Percentiles rank a stretch among this genome's conserved stretches.
Evolutionary conservation across 2,113 vertebrate genomes (phyloP).

Genomic region (Uria aalge): DNA sequence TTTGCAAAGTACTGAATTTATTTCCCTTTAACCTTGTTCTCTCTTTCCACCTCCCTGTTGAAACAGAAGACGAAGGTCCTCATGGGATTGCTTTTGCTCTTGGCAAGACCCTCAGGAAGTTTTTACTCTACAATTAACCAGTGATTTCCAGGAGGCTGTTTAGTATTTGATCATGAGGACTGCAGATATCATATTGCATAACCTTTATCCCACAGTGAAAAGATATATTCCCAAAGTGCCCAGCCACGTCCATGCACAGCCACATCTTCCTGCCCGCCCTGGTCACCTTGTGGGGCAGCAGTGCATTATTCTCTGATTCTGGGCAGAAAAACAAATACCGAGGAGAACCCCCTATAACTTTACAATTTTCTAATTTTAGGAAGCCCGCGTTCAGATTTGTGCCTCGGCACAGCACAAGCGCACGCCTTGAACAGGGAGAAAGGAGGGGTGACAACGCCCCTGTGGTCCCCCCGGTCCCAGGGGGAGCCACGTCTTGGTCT

Average conservation of each 20-base stretch:
- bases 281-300: accelerated
- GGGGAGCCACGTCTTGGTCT: background rate
- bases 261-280: background rate
- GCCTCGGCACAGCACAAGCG: background rate
- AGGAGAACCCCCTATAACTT: background rate
- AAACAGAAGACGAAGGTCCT: background rate
- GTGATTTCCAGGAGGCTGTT: background rate
- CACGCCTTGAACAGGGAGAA: background rate
- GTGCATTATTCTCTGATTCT: background rate
- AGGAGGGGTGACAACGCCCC: background rate
- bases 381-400: background rate
- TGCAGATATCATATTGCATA: accelerated
- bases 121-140: background rate
- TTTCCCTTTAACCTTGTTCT: background rate
- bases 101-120: background rate
- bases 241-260: background rate
- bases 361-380: background rate
- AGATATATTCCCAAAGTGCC: background rate
- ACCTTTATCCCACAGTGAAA: accelerated
- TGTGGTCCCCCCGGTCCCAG: background rate
- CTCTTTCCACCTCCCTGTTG: background rate
- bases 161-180: background rate
- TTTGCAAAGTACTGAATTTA: background rate
- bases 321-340: background rate
- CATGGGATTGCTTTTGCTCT: background rate